Base-by-base conservation (phyloP, 64 coral and sea anemone species). In the Pocillopora verrucosa region DNA sequence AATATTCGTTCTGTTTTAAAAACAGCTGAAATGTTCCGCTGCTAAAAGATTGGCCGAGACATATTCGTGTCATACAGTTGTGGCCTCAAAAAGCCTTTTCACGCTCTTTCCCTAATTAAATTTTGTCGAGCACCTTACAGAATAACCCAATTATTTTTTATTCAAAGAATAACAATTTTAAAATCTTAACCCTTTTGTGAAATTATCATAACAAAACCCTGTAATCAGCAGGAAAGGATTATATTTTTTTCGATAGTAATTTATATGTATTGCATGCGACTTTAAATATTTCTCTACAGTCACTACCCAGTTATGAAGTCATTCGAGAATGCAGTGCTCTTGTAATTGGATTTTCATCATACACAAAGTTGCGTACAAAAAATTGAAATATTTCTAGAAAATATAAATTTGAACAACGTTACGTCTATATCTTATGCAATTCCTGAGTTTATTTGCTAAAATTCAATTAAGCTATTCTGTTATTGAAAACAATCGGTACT, bases 161-260 rank as follows among this genome's bases (percentile, higher is more conserved):
- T 56, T 84, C 30, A 30, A 30, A 30, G 30, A 30, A 30, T 30
- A 30, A 30, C 30, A 30, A 30, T 30, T 30, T 30, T 30, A 30
- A 30, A 30, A 30, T 30, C 30, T 30, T 30, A 30, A 30, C 30
- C 30, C 30, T 30, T 30, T 84, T 64, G 51, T 84, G 17, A 65
- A 68, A 84, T 56, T 65, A 56, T 45, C 64, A 30, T 56, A 70
- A 70, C 61, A 83, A 76, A 76, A 83, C 67, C 9, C 13, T 37
- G 16, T 62, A 83, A 67, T 67, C 30, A 30, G 30, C 30, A 30
- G 30, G 30, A 30, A 30, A 30, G 30, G 30, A 30, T 67, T 65
- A 38, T n/a, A 22, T 36, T 64, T 11, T 17, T 81, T 13, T 81
- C 10, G 63, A 15, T 26, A 61, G 6, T 22, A 59, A 26, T 24